Percentiles rank a stretch among this genome's conserved stretches.
Evolutionary conservation across 2,113 vertebrate species (phyloP).

Genomic region (Nematolebias whitei): DNA sequence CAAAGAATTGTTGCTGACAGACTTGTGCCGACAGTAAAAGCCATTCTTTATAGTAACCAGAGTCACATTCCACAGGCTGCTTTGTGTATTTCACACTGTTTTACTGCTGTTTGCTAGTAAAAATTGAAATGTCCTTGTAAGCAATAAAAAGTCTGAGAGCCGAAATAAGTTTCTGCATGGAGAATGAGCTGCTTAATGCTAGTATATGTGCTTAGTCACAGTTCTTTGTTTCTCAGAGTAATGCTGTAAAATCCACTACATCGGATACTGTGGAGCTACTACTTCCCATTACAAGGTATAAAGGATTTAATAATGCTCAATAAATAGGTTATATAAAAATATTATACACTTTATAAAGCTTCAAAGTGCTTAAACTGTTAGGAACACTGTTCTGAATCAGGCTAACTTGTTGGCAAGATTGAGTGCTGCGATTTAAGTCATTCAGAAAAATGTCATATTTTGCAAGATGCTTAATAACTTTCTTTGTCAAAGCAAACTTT

Average conservation of each 20-base stretch:
- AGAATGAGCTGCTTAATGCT: neutral
- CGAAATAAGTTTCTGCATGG: neutral
- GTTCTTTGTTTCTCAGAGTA: neutral
- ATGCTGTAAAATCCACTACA: too few relatives aligned
- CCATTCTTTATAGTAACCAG: neutral
- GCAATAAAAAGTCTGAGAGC: neutral
- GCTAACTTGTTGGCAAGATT: too few relatives aligned
- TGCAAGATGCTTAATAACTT: too few relatives aligned
- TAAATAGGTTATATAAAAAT: too few relatives aligned
- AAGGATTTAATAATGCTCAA: too few relatives aligned
- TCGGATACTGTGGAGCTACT: neutral
- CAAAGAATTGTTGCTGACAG: neutral
- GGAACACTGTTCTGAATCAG: too few relatives aligned
- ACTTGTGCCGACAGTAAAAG: neutral
- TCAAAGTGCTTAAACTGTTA: too few relatives aligned
- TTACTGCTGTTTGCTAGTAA: conserved; percentile 7
- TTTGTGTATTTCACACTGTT: neutral
- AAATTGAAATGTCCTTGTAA: neutral
- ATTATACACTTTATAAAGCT: too few relatives aligned
- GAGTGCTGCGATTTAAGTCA: too few relatives aligned
- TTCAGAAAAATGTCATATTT: too few relatives aligned
- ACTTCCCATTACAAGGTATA: too few relatives aligned
- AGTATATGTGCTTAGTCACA: neutral
- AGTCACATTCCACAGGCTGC: neutral
- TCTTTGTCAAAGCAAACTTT: too few relatives aligned